phyloP scores from a whole-genome alignment of 2,797 vertebrate species.

The Melanotaenia pygmaea region DNA sequence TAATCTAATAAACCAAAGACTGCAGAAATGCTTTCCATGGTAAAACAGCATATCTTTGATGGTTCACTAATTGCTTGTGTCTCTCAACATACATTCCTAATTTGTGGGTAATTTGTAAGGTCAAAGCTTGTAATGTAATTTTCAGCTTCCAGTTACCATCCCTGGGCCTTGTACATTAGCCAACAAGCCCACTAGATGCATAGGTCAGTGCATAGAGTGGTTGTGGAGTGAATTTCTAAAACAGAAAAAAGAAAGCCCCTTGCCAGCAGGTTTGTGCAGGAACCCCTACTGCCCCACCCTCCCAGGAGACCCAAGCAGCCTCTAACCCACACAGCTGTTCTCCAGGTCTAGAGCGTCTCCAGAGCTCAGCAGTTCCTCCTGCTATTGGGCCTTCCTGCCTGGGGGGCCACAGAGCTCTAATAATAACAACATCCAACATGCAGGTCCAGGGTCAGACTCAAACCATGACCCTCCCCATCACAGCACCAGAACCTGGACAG shows the following conservation, averaged over 20 bases:
- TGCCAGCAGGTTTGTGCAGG: constrained; percentile 61
- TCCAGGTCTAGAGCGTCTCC: constrained; percentile 81
- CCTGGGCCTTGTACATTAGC: constrained; percentile 7
- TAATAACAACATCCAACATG: constrained; percentile 96
- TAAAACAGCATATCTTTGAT: constrained; percentile 1
- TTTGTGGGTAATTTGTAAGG: not conserved
- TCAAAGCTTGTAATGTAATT: constrained; percentile 2
- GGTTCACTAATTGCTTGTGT: constrained; percentile 1
- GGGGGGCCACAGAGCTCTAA: constrained; percentile 83
- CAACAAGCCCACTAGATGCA: constrained; percentile 8
- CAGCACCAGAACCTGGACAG: constrained; percentile 86
- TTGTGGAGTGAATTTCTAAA: constrained; percentile 29
- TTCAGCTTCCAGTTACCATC: not conserved
- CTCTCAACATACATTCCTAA: not conserved
- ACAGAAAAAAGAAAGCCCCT: constrained; percentile 43
- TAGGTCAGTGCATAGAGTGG: constrained; percentile 21
- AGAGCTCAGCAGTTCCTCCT: constrained; percentile 77
- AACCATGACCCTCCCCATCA: constrained; percentile 83
- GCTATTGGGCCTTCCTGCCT: constrained; percentile 84
- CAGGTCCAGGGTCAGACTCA: constrained; percentile 87
- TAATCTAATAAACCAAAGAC: constrained; percentile 5
- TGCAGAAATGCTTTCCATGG: not conserved
- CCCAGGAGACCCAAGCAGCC: constrained; percentile 63
- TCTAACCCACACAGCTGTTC: constrained; percentile 84
- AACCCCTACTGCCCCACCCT: constrained; percentile 2